phyloP scores from a whole-genome alignment of 2,113 vertebrate species.

The Seriola rivoliana region DNA sequence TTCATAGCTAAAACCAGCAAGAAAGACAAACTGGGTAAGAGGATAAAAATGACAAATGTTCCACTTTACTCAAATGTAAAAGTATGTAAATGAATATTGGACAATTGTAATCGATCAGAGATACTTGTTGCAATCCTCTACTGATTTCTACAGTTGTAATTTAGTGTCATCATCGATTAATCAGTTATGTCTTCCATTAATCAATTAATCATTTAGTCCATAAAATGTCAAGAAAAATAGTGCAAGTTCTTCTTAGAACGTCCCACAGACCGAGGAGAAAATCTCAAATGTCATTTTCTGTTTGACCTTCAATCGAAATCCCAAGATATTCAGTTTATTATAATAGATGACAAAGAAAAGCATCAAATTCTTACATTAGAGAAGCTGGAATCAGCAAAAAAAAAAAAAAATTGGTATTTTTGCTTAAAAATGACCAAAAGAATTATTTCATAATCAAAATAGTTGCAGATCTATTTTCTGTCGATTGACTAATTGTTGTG shows the following conservation, averaged over 20 bases:
- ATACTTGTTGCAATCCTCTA: no score
- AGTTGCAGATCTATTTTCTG: neutral
- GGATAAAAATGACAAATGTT: neutral
- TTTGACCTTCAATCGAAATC: neutral
- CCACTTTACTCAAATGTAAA: neutral
- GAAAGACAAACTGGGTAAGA: conserved; percentile 21
- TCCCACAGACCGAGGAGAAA: neutral
- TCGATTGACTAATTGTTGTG: neutral
- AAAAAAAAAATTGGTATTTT: neutral
- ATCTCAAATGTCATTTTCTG: neutral
- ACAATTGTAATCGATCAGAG: no score
- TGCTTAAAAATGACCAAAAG: neutral
- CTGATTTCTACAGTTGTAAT: neutral
- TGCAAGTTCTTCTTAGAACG: no score
- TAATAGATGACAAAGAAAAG: neutral
- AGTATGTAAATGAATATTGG: neutral
- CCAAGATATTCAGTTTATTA: neutral
- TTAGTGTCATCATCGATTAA: no score
- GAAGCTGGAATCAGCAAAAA: neutral
- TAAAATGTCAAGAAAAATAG: neutral
- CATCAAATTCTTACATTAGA: neutral
- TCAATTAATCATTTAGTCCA: neutral
- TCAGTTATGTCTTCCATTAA: neutral
- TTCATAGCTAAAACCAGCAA: conserved; percentile 88
- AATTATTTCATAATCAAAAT: neutral